phyloP scores from a whole-genome alignment of 2,797 vertebrate genomes.

The Sebastes cheni region DNA sequence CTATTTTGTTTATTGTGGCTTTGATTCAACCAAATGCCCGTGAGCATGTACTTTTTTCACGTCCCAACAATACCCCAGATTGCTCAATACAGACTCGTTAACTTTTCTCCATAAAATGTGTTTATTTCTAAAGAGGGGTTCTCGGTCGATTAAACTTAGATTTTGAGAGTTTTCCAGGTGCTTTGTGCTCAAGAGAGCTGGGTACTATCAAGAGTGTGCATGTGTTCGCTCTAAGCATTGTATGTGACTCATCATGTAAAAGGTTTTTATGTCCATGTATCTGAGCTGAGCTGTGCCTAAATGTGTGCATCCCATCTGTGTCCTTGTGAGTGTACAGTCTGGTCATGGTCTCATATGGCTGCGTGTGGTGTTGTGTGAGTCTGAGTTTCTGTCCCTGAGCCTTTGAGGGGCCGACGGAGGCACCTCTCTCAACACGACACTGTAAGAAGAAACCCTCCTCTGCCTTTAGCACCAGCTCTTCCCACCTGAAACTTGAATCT shows the following conservation, averaged over 20 bases:
- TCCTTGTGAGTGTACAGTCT: slow-evolving; percentile 20
- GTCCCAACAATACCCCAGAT: slow-evolving; percentile 35
- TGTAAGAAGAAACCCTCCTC: slow-evolving; percentile 79
- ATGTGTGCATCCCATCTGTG: slow-evolving; percentile 26
- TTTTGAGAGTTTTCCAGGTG: not conserved
- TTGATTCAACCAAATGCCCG: slow-evolving; percentile 41
- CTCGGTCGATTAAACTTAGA: not conserved
- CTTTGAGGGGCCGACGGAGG: slow-evolving; percentile 79
- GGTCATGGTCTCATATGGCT: slow-evolving; percentile 17
- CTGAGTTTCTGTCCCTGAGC: slow-evolving; percentile 47
- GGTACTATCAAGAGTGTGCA: not conserved
- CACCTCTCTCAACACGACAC: slow-evolving; percentile 70
- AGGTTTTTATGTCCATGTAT: not conserved
- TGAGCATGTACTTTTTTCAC: slow-evolving; percentile 9
- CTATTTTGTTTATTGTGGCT: slow-evolving; percentile 56
- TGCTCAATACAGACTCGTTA: slow-evolving; percentile 55
- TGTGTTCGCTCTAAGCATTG: not conserved
- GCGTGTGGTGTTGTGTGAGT: slow-evolving; percentile 20
- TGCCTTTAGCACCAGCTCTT: slow-evolving; percentile 75
- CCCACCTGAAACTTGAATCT: slow-evolving; percentile 78
- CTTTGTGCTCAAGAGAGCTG: not conserved
- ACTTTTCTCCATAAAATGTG: slow-evolving; percentile 43
- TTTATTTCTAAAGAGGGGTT: slow-evolving; percentile 46
- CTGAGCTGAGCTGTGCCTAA: not conserved
- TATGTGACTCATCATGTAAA: not conserved